Percentiles rank a stretch among this genome's conserved stretches.
Evolutionary conservation across 1,140 invertebrate genomes (phyloP).

Genomic region (Gryon sp.): DNA sequence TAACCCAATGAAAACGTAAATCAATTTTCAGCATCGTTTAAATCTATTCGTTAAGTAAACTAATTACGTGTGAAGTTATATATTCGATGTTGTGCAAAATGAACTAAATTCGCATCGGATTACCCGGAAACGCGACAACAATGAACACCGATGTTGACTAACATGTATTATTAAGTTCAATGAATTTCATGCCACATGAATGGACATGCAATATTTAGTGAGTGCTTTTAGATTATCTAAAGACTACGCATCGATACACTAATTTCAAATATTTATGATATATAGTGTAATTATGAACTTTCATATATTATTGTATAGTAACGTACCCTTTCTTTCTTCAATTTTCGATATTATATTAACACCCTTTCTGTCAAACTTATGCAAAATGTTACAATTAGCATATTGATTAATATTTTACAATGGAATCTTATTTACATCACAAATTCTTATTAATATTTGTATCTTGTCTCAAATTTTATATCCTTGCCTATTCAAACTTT

Average conservation of each 20-base stretch:
- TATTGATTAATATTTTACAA: no score
- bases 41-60: conserved; percentile 42
- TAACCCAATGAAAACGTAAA: background rate
- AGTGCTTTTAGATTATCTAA: conserved; percentile 50
- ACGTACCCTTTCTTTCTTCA: no score
- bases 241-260: conserved; percentile 34
- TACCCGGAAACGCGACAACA: conserved; percentile 37
- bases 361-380: no score
- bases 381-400: no score
- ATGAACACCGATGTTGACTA: conserved; percentile 51
- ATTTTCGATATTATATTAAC: no score
- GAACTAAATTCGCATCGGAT: conserved; percentile 45
- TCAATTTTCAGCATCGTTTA: conserved; percentile 1
- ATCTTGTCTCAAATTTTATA: no score
- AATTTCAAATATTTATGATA: conserved; percentile 25
- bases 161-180: conserved; percentile 52
- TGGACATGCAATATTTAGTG: conserved; percentile 49
- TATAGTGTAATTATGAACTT: conserved; percentile 22
- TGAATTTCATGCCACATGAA: conserved; percentile 39
- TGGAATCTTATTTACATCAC: no score
- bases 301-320: conserved; percentile 18
- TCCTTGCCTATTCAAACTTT: no score
- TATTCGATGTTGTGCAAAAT: conserved; percentile 28
- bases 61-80: conserved; percentile 53
- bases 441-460: no score